Percentiles rank a stretch among this genome's conserved stretches.
Conservation (phyloP, 1,140 invertebrate genomes). For the Pararge aegeria region DNA sequence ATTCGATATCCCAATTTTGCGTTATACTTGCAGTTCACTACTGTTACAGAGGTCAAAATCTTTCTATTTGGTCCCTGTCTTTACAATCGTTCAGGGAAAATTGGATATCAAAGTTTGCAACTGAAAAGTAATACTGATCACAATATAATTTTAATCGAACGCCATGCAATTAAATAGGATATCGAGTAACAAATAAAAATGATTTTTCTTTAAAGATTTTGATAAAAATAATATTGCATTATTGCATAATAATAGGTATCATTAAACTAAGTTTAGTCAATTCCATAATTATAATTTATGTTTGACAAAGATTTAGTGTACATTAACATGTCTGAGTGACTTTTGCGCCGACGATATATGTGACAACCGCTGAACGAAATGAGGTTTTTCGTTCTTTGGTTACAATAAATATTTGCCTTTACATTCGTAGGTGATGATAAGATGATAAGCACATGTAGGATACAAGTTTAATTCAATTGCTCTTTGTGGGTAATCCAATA, state of each 20-base stretch:
- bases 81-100: background rate
- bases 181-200: background rate
- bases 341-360: too few species aligned
- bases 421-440: too few species aligned
- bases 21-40: background rate
- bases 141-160: background rate
- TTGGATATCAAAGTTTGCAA: background rate
- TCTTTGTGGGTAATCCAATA: too few species aligned
- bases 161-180: background rate
- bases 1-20: background rate
- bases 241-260: background rate
- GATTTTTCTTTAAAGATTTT: too few species aligned
- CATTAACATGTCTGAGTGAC: background rate
- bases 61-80: background rate
- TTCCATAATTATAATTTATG: constrained; percentile 34
- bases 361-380: too few species aligned
- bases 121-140: background rate
- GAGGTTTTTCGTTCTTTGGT: too few species aligned
- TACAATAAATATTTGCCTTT: too few species aligned
- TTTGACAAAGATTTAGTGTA: constrained; percentile 21
- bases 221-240: background rate
- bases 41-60: background rate
- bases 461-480: too few species aligned
- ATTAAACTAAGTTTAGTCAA: constrained; percentile 33
- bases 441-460: too few species aligned